Base-by-base conservation (phyloP, 2,888 invertebrate genomes). In the Phortica magna region DNA sequence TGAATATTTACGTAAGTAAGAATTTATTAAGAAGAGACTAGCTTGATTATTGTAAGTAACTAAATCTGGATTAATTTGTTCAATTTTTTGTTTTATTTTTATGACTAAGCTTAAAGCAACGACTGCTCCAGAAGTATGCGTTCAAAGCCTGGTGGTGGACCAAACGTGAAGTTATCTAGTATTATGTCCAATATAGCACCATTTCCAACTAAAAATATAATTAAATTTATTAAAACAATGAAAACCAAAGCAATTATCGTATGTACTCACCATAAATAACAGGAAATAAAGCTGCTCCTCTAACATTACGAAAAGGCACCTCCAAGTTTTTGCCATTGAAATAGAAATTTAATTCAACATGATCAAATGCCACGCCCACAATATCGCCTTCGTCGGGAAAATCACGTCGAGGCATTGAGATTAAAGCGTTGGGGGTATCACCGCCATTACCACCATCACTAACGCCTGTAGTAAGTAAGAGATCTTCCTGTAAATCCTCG, bases 81-180 rank as follows among this genome's bases (percentile, higher is more conserved):
- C 76, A 78, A 17, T 61, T 61, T 61, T 7, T 17, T 1, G 14
- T 22, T 61, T 61, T 9, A n/a, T n/a, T 19, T 9, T 7, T 22
- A 19, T 22, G 14, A 6, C 5, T 12, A 48, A 12, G 14, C 48
- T 95, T 96, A 99, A 83, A 99, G 95, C 74, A 99, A 93, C 2
- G 98, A 98, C 92, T 99, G 98, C 92, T 99, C 99, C 79, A 98
- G 94, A 96, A 99, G 97, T 82, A 99, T 98, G 92, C 96, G 96
- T 87, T 98, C 98, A 90, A 96, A 99, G 57, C 98, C 99, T 73
- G 94, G 93, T 0, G 97, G 96, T 55, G 96, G 96, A 0, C 95
- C 94, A 90, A 96, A 95, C 82, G 95, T 94, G 91, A 99, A 98
- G 90, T 96, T 96, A 84, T 97, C 97, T 91, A 99, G 95, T 88